Conservation (phyloP, 1,140 invertebrate genomes). For the Aleiodes sp. region DNA sequence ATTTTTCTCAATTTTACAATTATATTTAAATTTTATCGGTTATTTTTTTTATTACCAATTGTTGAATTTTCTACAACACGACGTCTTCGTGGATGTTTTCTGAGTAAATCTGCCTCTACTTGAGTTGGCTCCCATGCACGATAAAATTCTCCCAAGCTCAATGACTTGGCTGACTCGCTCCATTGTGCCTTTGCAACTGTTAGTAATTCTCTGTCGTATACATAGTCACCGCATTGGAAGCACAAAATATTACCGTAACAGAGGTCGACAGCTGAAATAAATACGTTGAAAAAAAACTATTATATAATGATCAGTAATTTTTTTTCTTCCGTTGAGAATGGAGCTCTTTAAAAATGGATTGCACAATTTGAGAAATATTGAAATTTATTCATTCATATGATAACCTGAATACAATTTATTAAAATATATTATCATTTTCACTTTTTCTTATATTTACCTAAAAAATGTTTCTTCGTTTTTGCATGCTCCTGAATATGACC, state of each 20-base stretch:
- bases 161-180: slow-evolving; percentile 68
- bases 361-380: background rate
- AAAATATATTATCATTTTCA: too few species aligned
- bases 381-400: too few species aligned
- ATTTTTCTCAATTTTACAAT: background rate
- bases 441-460: too few species aligned
- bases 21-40: background rate
- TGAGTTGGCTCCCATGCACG: slow-evolving; percentile 82
- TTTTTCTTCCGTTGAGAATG: background rate
- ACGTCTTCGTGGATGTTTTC: slow-evolving; percentile 79
- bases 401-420: too few species aligned
- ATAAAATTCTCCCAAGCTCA: slow-evolving; percentile 77
- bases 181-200: slow-evolving; percentile 73
- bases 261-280: slow-evolving; percentile 78
- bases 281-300: background rate
- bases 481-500: slow-evolving; percentile 88
- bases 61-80: slow-evolving; percentile 84
- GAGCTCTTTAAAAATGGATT: too few species aligned
- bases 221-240: slow-evolving; percentile 90
- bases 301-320: slow-evolving; percentile 14
- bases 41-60: slow-evolving; percentile 69
- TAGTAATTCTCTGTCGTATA: slow-evolving; percentile 81
- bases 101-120: slow-evolving; percentile 76
- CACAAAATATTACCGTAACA: slow-evolving; percentile 92
- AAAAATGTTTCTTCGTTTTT: slow-evolving; percentile 80